These are phyloP conservation scores for Nibea coibor DNA, from an alignment of 2,113 vertebrate species.

Conservation along the genomic window DNA sequence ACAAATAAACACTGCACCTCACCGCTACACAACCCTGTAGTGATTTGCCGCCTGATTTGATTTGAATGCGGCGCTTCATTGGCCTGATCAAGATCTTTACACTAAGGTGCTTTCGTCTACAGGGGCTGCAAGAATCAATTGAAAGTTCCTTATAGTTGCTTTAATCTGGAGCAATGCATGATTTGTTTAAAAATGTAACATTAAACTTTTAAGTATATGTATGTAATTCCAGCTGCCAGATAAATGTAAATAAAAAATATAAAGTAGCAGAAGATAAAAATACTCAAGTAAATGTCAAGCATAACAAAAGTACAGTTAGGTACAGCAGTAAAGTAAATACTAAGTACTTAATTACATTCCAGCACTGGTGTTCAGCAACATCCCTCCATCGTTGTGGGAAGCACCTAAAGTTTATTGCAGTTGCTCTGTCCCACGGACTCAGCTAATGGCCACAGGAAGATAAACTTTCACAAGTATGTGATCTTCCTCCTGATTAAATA, in stretches of 20 bases:
- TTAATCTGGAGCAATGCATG: not conserved
- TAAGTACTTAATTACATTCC: not conserved
- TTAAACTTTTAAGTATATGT: not conserved
- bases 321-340: not conserved
- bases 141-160: too few relatives aligned
- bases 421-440: constrained; percentile 42
- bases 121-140: too few relatives aligned
- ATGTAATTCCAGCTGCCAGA: not conserved
- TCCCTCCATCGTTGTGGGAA: constrained; percentile 41
- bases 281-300: not conserved
- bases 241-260: not conserved
- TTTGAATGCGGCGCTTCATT: too few relatives aligned
- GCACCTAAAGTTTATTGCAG: constrained; percentile 25
- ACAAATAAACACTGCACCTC: too few relatives aligned
- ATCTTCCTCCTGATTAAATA: constrained; percentile 66
- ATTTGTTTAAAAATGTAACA: not conserved
- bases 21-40: too few relatives aligned
- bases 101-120: too few relatives aligned
- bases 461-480: constrained; percentile 60
- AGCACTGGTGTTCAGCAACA: constrained; percentile 15
- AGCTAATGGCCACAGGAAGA: constrained; percentile 64
- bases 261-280: not conserved
- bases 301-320: not conserved
- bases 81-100: too few relatives aligned
- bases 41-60: too few relatives aligned